phyloP scores from a whole-genome alignment of 2,113 vertebrate species.

The Brachirus orientalis region DNA sequence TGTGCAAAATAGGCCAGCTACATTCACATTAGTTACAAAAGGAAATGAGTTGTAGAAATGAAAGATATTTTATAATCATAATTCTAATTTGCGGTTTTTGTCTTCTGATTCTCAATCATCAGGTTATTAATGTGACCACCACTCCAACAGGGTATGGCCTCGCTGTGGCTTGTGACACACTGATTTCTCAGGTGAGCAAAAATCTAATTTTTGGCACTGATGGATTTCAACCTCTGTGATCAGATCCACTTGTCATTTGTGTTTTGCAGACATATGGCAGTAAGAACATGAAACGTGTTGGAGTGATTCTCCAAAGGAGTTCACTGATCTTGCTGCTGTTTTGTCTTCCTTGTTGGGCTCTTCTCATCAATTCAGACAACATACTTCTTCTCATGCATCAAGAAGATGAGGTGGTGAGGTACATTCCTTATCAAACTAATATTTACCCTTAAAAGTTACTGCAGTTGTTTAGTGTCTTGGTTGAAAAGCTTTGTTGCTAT shows the following conservation, averaged over 20 bases:
- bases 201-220: no score
- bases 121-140: slow-evolving; percentile 88
- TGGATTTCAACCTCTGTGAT: background rate
- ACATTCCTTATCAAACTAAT: no score
- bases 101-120: no score
- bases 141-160: slow-evolving; percentile 86
- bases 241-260: slow-evolving; percentile 2
- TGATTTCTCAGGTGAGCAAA: slow-evolving; percentile 93
- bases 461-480: no score
- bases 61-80: no score
- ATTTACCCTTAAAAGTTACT: no score
- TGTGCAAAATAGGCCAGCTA: no score
- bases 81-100: no score
- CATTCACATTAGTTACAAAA: no score
- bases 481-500: no score
- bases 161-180: slow-evolving; percentile 88
- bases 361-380: slow-evolving; percentile 88
- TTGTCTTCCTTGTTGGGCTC: slow-evolving; percentile 92
- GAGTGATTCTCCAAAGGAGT: slow-evolving; percentile 88
- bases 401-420: slow-evolving; percentile 89
- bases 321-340: slow-evolving; percentile 87
- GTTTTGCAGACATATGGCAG: slow-evolving; percentile 87
- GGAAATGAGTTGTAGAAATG: no score
- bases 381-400: slow-evolving; percentile 86
- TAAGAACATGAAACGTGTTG: slow-evolving; percentile 90